Evolutionary conservation across 2,888 invertebrate species (phyloP).

Genomic region (Caenorhabditis zanzibari): DNA sequence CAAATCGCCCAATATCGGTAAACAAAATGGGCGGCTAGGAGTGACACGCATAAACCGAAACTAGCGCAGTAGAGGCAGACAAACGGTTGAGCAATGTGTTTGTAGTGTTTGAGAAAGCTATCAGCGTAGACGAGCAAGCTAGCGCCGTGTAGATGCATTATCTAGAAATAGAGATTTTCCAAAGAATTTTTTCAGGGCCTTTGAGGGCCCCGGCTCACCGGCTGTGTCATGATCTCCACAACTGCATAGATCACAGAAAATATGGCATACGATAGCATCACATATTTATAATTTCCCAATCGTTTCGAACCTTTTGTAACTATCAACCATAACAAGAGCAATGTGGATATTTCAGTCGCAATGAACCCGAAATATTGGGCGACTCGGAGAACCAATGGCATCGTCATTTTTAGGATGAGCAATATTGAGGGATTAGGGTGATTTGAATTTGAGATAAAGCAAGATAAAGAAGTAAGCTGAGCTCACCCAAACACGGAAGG

Average conservation of each 20-base stretch:
- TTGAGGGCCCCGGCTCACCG: slow-evolving; percentile 33
- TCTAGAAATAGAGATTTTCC: slow-evolving; percentile 18
- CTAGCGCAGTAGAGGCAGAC: slow-evolving; percentile 17
- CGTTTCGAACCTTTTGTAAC: slow-evolving; percentile 10
- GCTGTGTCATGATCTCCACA: slow-evolving; percentile 29
- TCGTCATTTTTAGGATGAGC: background rate
- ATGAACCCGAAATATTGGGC: slow-evolving; percentile 34
- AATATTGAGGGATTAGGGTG: too few relatives aligned
- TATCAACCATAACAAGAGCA: slow-evolving; percentile 12
- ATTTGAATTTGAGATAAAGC: too few relatives aligned
- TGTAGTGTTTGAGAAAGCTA: slow-evolving; percentile 19
- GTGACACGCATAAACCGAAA: slow-evolving; percentile 33
- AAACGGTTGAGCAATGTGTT: background rate
- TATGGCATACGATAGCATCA: slow-evolving; percentile 34
- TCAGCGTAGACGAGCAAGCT: slow-evolving; percentile 29
- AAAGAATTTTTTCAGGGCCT: too few relatives aligned
- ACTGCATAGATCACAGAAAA: slow-evolving; percentile 30
- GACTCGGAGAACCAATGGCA: slow-evolving; percentile 1
- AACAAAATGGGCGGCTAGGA: slow-evolving; percentile 32
- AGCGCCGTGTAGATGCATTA: slow-evolving; percentile 25
- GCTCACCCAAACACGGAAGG: too few relatives aligned
- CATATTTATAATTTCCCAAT: slow-evolving; percentile 32
- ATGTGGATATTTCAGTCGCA: slow-evolving; percentile 14
- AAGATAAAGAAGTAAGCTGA: too few relatives aligned
- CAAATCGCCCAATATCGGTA: slow-evolving; percentile 30